A percentile compares a stretch with the other conserved stretches of the same genome.
These are phyloP conservation scores for Kuschelorhynchus macadamiae DNA, from an alignment of 2,888 invertebrate species.

Conservation along the genomic window DNA sequence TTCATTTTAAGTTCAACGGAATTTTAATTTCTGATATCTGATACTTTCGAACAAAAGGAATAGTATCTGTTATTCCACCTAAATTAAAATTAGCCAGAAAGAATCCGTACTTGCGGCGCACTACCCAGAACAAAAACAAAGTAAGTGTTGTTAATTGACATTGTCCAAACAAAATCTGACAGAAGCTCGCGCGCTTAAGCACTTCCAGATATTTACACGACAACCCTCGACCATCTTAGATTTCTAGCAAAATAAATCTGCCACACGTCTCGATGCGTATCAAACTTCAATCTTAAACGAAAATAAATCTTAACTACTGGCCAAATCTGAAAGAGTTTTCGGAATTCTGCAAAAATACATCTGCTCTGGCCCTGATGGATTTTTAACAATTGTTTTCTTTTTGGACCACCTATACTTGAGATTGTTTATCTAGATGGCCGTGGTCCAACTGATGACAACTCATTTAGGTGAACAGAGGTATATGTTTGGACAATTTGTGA, in stretches of 20 bases:
- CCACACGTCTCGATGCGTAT: slow-evolving; percentile 49
- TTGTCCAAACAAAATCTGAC: slow-evolving; percentile 56
- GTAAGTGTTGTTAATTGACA: slow-evolving; percentile 43
- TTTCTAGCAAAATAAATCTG: slow-evolving; percentile 60
- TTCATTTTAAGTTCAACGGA: too few relatives aligned
- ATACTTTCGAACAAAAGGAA: too few relatives aligned
- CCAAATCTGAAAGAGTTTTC: slow-evolving; percentile 40
- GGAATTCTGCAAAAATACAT: slow-evolving; percentile 43
- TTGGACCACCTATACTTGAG: slow-evolving; percentile 51
- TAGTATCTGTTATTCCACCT: too few relatives aligned
- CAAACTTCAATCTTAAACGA: slow-evolving; percentile 48
- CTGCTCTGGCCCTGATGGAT: slow-evolving; percentile 41
- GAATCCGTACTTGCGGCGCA: neutral
- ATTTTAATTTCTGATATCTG: too few relatives aligned
- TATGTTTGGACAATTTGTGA: slow-evolving; percentile 46
- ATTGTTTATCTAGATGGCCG: slow-evolving; percentile 46
- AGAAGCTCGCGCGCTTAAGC: slow-evolving; percentile 54
- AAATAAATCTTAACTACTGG: slow-evolving; percentile 42
- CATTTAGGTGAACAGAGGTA: slow-evolving; percentile 34
- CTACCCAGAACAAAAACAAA: slow-evolving; percentile 10
- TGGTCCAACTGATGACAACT: slow-evolving; percentile 44
- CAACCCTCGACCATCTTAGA: slow-evolving; percentile 55
- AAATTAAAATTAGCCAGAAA: too few relatives aligned
- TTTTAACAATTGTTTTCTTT: slow-evolving; percentile 51
- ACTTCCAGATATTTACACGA: slow-evolving; percentile 58